Evolutionary conservation across 2,797 vertebrate species (phyloP).

Genomic region (Pyrocephalus nanus): DNA sequence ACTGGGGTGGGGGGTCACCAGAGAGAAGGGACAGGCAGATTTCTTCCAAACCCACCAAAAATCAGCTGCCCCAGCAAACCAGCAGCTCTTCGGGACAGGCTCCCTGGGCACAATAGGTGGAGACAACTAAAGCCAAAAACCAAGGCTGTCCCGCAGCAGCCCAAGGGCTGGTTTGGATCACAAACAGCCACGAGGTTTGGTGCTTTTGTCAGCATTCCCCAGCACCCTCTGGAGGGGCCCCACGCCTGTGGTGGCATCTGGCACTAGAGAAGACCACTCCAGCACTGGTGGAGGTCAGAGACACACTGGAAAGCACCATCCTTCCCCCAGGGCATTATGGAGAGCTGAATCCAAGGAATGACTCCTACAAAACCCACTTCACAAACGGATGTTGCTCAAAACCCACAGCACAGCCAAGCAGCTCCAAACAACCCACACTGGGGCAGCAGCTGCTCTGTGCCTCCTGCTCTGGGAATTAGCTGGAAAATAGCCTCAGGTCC

Average conservation of each 20-base stretch:
- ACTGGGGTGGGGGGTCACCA: not conserved
- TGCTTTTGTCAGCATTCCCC: not conserved
- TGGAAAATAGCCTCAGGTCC: not conserved
- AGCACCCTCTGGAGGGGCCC: not conserved
- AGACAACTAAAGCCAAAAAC: not conserved
- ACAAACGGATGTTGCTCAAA: not conserved
- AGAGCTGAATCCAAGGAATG: not conserved
- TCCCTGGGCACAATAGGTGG: not conserved
- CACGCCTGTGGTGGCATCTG: not conserved
- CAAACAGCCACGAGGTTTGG: not conserved
- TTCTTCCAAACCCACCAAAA: not conserved
- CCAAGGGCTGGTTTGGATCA: not conserved
- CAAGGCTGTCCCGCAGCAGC: not conserved
- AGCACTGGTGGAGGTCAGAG: not conserved
- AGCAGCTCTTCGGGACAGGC: not conserved
- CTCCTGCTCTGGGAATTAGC: not conserved
- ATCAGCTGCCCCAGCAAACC: not conserved
- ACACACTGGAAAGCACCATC: not conserved
- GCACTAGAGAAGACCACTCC: not conserved
- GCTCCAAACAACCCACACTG: not conserved
- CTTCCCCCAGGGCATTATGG: fast-evolving
- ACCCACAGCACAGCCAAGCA: not conserved
- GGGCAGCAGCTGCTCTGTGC: not conserved
- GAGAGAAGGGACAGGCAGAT: not conserved
- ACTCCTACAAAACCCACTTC: not conserved